Percentiles rank a stretch among this genome's conserved stretches.
These are phyloP conservation scores for Eueides isabella DNA, from an alignment of 1,140 invertebrate species.

Conservation along the genomic window DNA sequence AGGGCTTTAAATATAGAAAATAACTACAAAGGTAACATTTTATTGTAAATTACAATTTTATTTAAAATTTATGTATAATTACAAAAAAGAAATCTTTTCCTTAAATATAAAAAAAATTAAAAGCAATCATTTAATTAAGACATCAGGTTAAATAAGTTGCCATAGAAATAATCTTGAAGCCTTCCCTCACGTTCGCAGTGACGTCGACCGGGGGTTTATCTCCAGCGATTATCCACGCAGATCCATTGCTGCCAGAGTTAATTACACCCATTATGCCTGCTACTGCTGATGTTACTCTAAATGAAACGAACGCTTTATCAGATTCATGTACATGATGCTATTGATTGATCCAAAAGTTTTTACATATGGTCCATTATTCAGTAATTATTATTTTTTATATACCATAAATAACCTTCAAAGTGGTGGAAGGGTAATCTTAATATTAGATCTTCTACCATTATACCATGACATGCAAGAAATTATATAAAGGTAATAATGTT, in stretches of 20 bases:
- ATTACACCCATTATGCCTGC: conserved; percentile 63
- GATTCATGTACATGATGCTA: not conserved
- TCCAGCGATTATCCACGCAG: conserved; percentile 68
- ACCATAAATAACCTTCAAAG: too few species aligned
- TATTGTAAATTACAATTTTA: too few species aligned
- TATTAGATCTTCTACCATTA: not conserved
- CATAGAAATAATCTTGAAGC: conserved; percentile 42
- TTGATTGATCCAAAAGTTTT: conserved; percentile 10
- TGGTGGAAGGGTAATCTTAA: too few species aligned
- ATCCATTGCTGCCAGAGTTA: conserved; percentile 52
- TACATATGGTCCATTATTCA: too few species aligned
- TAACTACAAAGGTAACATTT: not conserved
- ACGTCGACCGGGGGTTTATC: conserved; percentile 62
- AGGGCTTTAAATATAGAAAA: not conserved
- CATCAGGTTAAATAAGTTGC: conserved; percentile 24
- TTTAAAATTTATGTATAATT: not conserved
- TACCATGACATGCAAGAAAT: not conserved
- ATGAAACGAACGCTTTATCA: conserved; percentile 37
- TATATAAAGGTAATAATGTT: not conserved
- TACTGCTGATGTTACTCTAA: conserved; percentile 65
- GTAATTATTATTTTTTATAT: too few species aligned
- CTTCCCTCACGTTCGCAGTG: conserved; percentile 53
- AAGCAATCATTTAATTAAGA: conserved; percentile 5
- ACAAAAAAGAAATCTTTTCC: too few species aligned
- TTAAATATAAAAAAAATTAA: not conserved